A percentile compares a stretch with the other conserved stretches of the same genome.
phyloP scores from a whole-genome alignment of 2,888 invertebrate species.

The Drosophila peninsularis region DNA sequence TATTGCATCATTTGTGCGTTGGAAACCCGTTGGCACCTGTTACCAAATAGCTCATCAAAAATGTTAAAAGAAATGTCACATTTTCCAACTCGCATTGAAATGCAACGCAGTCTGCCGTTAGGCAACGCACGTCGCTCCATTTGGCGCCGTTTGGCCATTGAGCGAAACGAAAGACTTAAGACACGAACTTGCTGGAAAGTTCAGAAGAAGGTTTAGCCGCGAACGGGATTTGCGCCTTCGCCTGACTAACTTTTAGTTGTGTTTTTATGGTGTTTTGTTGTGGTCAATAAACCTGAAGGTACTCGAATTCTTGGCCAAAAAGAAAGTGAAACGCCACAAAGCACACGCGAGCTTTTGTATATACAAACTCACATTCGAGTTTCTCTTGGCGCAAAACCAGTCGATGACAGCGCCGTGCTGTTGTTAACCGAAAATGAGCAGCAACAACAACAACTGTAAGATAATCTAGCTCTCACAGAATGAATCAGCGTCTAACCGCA shows the following conservation, averaged over 20 bases:
- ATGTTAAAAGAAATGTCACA: slow-evolving; percentile 10
- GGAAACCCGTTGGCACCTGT: slow-evolving; percentile 43
- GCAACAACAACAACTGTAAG: slow-evolving; percentile 19
- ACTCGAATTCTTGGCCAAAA: slow-evolving; percentile 71
- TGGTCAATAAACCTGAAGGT: slow-evolving; percentile 70
- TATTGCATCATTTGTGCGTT: slow-evolving; percentile 14
- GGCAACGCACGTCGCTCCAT: slow-evolving; percentile 20
- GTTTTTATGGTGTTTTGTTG: not conserved
- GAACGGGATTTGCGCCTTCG: slow-evolving; percentile 13
- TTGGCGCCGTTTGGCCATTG: slow-evolving; percentile 60
- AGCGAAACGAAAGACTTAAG: slow-evolving; percentile 70
- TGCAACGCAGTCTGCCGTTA: slow-evolving; percentile 50
- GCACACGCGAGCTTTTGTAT: slow-evolving; percentile 25
- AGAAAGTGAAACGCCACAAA: slow-evolving; percentile 70
- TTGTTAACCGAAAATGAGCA: slow-evolving; percentile 40
- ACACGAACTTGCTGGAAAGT: slow-evolving; percentile 68
- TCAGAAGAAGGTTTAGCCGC: slow-evolving; percentile 15
- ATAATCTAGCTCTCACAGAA: slow-evolving; percentile 54
- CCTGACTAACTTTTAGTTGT: slow-evolving; percentile 32
- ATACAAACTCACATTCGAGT: slow-evolving; percentile 35
- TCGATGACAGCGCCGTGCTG: slow-evolving; percentile 50
- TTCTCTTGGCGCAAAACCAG: slow-evolving; percentile 74
- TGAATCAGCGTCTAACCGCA: slow-evolving; percentile 50
- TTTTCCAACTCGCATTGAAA: slow-evolving; percentile 55
- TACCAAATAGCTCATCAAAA: slow-evolving; percentile 59